Evolutionary conservation across 2,888 invertebrate species (phyloP).

Genomic region (Andrena camellia): DNA sequence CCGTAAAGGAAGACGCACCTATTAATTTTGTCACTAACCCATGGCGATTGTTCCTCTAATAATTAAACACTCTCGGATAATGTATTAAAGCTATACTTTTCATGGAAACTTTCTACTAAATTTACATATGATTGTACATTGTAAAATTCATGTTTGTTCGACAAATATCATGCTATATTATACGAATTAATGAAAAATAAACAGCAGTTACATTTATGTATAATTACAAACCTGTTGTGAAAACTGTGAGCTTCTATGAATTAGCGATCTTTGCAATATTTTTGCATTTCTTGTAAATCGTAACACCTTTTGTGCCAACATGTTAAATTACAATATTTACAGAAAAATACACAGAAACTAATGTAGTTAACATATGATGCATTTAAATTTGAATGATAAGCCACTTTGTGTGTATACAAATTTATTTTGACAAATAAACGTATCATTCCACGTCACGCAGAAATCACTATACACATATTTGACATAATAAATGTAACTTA

Average conservation of each 20-base stretch:
- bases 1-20: conserved; percentile 57
- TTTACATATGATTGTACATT: neutral
- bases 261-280: conserved; percentile 37
- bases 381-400: conserved; percentile 7
- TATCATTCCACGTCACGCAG: neutral
- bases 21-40: conserved; percentile 20
- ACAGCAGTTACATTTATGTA: neutral
- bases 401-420: neutral
- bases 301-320: conserved; percentile 41
- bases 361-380: neutral
- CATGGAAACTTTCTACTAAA: neutral
- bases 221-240: conserved; percentile 47
- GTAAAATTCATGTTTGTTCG: neutral
- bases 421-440: neutral
- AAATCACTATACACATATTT: neutral
- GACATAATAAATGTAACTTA: neutral
- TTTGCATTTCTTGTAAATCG: conserved; percentile 26
- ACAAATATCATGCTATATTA: neutral
- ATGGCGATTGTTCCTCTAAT: conserved; percentile 20
- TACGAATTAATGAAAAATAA: neutral
- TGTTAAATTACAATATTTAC: conserved; percentile 20
- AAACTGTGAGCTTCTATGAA: conserved; percentile 19
- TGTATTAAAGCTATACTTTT: neutral
- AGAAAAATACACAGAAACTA: neutral
- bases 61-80: neutral